Evolutionary conservation across 1,140 invertebrate genomes (phyloP), one percentile per base, ranked within the genome.

Genomic region (Drosophila sproati): DNA sequence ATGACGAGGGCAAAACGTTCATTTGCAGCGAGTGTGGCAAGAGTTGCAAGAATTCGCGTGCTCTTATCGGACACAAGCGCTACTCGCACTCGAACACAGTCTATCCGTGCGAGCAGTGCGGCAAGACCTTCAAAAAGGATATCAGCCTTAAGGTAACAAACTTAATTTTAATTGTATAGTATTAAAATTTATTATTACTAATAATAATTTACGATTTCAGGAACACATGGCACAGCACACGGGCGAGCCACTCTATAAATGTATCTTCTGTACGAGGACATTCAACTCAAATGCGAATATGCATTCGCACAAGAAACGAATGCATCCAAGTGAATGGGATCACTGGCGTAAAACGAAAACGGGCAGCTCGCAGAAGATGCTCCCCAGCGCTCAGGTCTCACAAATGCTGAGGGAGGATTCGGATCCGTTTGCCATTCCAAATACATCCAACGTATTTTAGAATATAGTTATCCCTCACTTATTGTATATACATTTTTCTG

Each of bases 221-320:
- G 91, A 92, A 64, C 92, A 92, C 54, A 91, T 92, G 86, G 80
- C 92, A 0, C 89, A 92, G 51, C 92, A 92, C 60, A 92, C 89
- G 37, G 92, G 92, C 29, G 89, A 92, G 48, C 80, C 75, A 0
- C 71, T 92, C 1, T 92, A 92, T 47, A 91, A 91, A 71, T 92
- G 92, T 37, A 91, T 91, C 6, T 92, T 91, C 55, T 92, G 92
- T 55, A 73, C 89, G 0, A 77, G 88, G 43, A 92, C 91, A 3
- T 92, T 92, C 50, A 92, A 92, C 62, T 91, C 87, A 2, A 92
- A 91, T 59, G 87, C 91, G 3, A 92, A 92, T 68, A 92, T 92
- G 91, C 91, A 92, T 67, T 88, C 90, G 3, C 91, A 92, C 63
- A 91, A 91, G 43, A 92, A 92, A 60, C 91, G 89, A 57, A 83